Evolutionary conservation across 2,888 invertebrate genomes (phyloP).

Genomic region (Cenopis cana): DNA sequence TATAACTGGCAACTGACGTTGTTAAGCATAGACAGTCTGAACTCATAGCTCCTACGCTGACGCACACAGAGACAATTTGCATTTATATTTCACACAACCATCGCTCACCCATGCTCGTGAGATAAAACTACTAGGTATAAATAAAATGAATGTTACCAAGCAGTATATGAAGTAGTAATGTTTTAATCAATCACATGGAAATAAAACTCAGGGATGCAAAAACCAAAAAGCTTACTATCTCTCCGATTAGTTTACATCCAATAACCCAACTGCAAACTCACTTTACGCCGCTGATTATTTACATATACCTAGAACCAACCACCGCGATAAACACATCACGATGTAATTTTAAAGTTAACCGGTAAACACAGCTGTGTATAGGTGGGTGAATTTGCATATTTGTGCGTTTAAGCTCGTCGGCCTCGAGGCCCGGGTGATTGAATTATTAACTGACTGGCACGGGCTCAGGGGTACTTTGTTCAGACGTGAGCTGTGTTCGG

Average conservation of each 20-base stretch:
- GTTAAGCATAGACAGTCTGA: too few species aligned
- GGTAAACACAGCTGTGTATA: conserved; percentile 56
- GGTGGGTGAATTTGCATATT: conserved; percentile 70
- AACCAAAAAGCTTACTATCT: background rate
- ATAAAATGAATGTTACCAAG: too few species aligned
- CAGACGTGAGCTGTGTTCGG: conserved; percentile 71
- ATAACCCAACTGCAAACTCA: background rate
- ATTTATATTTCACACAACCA: too few species aligned
- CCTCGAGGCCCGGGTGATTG: conserved; percentile 68
- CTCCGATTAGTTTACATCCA: background rate
- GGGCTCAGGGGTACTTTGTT: conserved; percentile 62
- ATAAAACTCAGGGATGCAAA: background rate
- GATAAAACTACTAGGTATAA: too few species aligned
- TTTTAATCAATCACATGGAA: background rate
- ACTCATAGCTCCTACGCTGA: too few species aligned
- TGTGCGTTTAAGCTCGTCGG: conserved; percentile 67
- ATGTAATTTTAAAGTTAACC: conserved; percentile 71
- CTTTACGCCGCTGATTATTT: conserved; percentile 20
- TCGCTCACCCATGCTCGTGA: too few species aligned
- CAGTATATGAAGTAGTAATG: too few species aligned
- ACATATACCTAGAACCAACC: conserved; percentile 51
- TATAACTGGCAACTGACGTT: background rate
- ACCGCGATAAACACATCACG: conserved; percentile 57
- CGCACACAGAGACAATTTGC: too few species aligned
- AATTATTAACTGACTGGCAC: conserved; percentile 76